Evolutionary conservation across 2,888 invertebrate species (phyloP).

Genomic region (Cryptus viduatorius): DNA sequence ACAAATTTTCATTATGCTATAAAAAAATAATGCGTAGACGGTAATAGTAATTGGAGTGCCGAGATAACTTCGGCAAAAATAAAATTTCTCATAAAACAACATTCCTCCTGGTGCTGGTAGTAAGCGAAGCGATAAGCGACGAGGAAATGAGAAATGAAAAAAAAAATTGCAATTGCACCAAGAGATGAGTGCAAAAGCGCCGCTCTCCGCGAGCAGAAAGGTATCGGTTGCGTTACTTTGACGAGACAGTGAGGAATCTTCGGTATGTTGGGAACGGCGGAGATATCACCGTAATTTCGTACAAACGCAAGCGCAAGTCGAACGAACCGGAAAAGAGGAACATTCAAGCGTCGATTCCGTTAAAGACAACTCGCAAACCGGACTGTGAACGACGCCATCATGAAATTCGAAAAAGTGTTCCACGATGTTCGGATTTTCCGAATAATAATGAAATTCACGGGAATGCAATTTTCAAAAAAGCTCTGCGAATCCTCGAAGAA

Average conservation of each 20-base stretch:
- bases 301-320: background rate
- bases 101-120: constrained; percentile 23
- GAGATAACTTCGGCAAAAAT: background rate
- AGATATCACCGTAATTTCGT: constrained; percentile 12
- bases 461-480: constrained; percentile 14
- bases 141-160: background rate
- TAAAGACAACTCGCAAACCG: too few species aligned
- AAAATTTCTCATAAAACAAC: background rate
- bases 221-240: background rate
- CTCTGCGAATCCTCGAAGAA: constrained; percentile 16
- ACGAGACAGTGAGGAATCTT: constrained; percentile 39
- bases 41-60: background rate
- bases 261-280: constrained; percentile 12
- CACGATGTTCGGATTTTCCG: background rate
- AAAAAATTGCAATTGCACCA: constrained; percentile 13
- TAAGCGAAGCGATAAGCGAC: background rate
- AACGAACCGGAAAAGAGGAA: background rate
- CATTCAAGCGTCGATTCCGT: background rate
- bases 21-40: background rate
- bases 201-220: too few species aligned
- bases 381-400: background rate
- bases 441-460: constrained; percentile 34
- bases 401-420: constrained; percentile 8
- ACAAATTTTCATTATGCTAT: background rate
- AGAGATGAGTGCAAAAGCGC: constrained; percentile 5